Percentiles rank a stretch among this genome's conserved stretches.
Conservation (phyloP, 2,888 invertebrate genomes). For the Ceratothoa steindachneri region DNA sequence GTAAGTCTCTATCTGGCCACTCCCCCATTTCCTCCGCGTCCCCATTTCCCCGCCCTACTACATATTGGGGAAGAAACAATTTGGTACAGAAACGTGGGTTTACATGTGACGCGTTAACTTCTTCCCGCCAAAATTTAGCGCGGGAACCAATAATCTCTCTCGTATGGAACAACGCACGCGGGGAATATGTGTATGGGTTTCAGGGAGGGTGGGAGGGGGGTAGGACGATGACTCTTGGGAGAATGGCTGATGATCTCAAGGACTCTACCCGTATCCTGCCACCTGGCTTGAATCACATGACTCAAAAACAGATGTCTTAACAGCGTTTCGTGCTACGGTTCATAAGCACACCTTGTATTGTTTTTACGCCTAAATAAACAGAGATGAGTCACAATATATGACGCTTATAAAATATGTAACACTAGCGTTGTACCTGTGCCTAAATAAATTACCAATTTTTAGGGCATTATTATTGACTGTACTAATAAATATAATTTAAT, state of each 20-base stretch:
- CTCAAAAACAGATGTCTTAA: slow-evolving; percentile 7
- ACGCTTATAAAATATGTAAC: no score
- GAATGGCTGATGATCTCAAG: slow-evolving; percentile 3
- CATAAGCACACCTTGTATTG: not conserved
- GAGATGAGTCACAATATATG: no score
- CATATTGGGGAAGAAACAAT: slow-evolving; percentile 1
- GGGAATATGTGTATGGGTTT: no score
- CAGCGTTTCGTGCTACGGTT: not conserved
- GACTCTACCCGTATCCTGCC: slow-evolving; percentile 13
- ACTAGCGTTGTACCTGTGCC: no score
- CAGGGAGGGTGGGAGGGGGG: not conserved
- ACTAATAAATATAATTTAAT: no score
- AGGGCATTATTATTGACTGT: no score
- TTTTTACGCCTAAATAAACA: not conserved
- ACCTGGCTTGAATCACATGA: slow-evolving; percentile 9
- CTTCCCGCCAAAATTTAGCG: slow-evolving; percentile 13
- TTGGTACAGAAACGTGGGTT: slow-evolving; percentile 9
- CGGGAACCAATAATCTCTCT: slow-evolving; percentile 10
- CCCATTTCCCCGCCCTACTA: slow-evolving; percentile 7
- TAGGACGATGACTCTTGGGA: slow-evolving; percentile 2
- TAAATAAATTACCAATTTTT: no score
- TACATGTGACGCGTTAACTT: slow-evolving; percentile 8
- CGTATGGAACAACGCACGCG: not conserved
- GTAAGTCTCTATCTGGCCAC: not conserved
- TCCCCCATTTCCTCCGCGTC: not conserved